These are phyloP conservation scores for Lepidochrysops patricia DNA, from an alignment of 2,888 invertebrate species.

Conservation along the genomic window DNA sequence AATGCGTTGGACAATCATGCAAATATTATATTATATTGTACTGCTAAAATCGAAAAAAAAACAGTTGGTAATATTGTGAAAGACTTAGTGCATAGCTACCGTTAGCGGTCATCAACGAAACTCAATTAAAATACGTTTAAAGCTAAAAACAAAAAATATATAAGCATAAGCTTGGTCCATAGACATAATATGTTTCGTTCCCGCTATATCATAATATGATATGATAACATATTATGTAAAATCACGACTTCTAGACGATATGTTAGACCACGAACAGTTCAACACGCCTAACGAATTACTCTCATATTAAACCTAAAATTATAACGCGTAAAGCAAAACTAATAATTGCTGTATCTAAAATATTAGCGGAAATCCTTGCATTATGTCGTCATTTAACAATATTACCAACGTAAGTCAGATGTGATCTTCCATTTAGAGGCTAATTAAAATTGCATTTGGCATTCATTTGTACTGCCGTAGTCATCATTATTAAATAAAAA, in stretches of 20 bases:
- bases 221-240: neutral
- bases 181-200: neutral
- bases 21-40: too few species aligned
- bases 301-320: neutral
- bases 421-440: neutral
- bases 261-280: neutral
- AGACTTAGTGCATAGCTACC: neutral
- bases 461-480: neutral
- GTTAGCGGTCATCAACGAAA: neutral
- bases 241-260: neutral
- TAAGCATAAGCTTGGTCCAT: neutral
- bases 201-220: neutral
- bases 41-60: too few species aligned
- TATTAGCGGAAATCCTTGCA: neutral
- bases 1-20: neutral
- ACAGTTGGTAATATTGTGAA: constrained; percentile 2
- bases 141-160: neutral
- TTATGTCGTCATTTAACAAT: neutral
- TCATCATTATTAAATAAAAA: neutral
- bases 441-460: neutral
- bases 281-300: neutral
- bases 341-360: neutral
- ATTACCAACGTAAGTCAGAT: neutral
- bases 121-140: neutral
- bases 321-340: neutral